Evolutionary conservation across 2,113 vertebrate genomes (phyloP).

Genomic region (Nycticryphes semicollaris): DNA sequence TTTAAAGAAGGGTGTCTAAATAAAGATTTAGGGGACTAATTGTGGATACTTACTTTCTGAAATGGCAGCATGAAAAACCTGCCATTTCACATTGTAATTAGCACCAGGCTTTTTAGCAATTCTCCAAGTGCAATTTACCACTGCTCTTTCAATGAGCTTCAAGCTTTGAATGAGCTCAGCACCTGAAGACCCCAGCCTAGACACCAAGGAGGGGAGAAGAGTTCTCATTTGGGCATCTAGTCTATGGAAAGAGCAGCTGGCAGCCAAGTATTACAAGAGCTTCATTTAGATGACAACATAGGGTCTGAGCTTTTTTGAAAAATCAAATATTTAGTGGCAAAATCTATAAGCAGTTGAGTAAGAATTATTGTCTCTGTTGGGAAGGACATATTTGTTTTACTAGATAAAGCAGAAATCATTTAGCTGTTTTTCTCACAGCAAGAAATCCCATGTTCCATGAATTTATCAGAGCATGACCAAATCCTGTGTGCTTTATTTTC

Average conservation of each 20-base stretch:
- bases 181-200: not conserved
- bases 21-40: not conserved
- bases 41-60: not conserved
- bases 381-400: slow-evolving; percentile 41
- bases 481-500: not conserved
- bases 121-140: not conserved
- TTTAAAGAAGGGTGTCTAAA: not conserved
- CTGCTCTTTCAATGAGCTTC: not conserved
- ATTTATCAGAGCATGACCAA: not conserved
- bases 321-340: not conserved
- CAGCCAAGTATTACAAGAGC: not conserved
- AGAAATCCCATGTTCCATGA: not conserved
- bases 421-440: slow-evolving; percentile 18
- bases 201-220: not conserved
- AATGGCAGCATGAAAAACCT: not conserved
- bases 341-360: not conserved
- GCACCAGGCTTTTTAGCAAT: not conserved
- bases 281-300: not conserved
- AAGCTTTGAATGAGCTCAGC: not conserved
- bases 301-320: not conserved
- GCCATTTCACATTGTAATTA: not conserved
- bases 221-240: not conserved
- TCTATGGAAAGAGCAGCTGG: not conserved
- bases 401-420: slow-evolving; percentile 28
- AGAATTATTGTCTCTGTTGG: slow-evolving; percentile 19